Evolutionary conservation across 37 sponge, comb jelly and placozoan genomes (phyloP), one percentile per base, ranked within the genome.

Genomic region (Corticium candelabrum): DNA sequence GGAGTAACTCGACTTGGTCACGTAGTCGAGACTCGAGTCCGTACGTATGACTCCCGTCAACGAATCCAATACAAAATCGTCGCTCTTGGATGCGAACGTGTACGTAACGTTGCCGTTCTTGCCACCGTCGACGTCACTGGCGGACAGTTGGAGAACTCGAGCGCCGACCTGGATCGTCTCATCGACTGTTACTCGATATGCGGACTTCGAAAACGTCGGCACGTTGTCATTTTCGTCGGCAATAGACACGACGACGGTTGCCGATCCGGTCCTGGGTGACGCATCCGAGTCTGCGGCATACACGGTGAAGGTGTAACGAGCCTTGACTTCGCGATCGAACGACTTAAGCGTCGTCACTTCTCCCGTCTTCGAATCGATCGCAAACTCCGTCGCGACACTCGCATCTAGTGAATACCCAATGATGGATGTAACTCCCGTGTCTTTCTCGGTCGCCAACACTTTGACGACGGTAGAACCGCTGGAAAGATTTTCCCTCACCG

Each of bases 191-290:
- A 27, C 62, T 21, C 15, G 15, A 50, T 50, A 50, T 11, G 62
- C 15, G 21, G 21, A 21, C 21, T 50, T 50, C 21, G 11, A 21
- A 50, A 50, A 50, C 62, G 62, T 27, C 62, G 62, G 62, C 11
- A 27, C 62, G 21, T 50, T 50, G 62, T 50, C 62, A 21, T 50
- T 50, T 50, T 27, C 62, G 62, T 50, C 62, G 62, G 11, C 62
- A 21, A 50, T 21, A 21, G 11, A 27, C 15, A 50, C 62, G 15
- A 21, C 21, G 15, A 50, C 62, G 15, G 62, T 50, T 21, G 62
- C 62, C 62, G 62, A 50, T 50, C 62, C 62, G 62, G 62, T 50
- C 62, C 62, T 11, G 62, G 62, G 62, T 21, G 62, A 50, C 62
- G 62, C 15, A 50, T 11, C 62, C 62, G 62, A 50, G 21, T 50